These are phyloP conservation scores for Sebastiscus tertius DNA, from an alignment of 2,797 vertebrate species.

Conservation along the genomic window DNA sequence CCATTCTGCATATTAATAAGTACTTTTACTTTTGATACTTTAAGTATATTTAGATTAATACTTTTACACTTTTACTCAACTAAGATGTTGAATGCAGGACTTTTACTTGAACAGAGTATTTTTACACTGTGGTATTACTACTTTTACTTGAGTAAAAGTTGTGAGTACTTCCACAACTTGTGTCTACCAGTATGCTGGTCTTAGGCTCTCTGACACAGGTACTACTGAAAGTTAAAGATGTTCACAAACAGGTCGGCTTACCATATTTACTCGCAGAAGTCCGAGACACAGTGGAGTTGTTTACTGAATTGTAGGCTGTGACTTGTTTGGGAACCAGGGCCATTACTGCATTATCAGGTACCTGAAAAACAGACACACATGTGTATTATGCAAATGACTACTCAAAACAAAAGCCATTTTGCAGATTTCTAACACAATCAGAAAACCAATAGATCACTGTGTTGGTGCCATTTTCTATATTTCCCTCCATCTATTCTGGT, in stretches of 20 bases:
- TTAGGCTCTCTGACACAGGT: neutral
- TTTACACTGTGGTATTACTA: no score
- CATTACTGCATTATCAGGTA: conserved; percentile 94
- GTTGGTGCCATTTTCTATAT: conserved; percentile 47
- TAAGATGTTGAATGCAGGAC: no score
- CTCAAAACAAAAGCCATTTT: conserved; percentile 16
- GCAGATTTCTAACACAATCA: conserved; percentile 37
- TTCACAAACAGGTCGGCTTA: conserved; percentile 59
- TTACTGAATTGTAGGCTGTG: conserved; percentile 96
- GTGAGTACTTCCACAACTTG: neutral
- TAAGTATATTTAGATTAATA: no score
- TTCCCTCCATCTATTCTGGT: conserved; percentile 55
- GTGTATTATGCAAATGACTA: conserved; percentile 25
- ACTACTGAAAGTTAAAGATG: neutral
- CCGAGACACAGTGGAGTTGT: conserved; percentile 97
- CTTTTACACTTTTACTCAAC: no score
- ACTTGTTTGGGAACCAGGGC: conserved; percentile 98
- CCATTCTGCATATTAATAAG: no score
- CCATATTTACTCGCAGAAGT: conserved; percentile 98
- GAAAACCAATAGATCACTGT: conserved; percentile 37
- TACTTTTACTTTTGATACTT: no score
- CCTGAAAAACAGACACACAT: conserved; percentile 77
- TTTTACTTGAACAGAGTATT: no score
- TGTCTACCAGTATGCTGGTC: neutral
- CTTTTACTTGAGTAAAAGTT: no score